Conservation (phyloP, 2,888 invertebrate genomes). For the Xanthorhoe designata region DNA sequence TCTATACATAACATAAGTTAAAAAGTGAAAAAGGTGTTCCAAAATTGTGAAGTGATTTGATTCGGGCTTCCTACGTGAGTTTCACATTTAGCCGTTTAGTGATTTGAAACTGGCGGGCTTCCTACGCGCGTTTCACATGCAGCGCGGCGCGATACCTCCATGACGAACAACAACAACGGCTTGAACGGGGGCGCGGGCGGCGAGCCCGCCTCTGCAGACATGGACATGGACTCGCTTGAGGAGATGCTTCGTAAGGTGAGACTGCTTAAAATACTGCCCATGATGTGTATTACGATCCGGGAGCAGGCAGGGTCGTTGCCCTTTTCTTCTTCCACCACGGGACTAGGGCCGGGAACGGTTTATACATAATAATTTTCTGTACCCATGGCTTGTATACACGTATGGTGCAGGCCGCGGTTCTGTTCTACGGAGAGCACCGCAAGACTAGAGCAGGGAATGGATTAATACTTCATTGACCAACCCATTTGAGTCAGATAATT, state of each 20-base stretch:
- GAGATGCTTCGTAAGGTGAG: conserved; percentile 92
- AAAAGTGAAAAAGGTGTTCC: conserved; percentile 9
- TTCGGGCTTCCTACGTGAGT: conserved; percentile 48
- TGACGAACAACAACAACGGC: conserved; percentile 88
- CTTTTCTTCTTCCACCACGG: too few relatives aligned
- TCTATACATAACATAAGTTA: conserved; percentile 19
- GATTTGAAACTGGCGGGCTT: conserved; percentile 48
- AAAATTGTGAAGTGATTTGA: conserved; percentile 30
- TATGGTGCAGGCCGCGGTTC: too few relatives aligned
- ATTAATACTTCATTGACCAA: too few relatives aligned
- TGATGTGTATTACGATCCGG: too few relatives aligned
- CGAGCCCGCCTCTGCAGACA: conserved; percentile 87
- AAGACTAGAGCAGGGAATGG: too few relatives aligned
- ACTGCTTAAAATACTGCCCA: neutral
- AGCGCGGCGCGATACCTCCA: conserved; percentile 76
- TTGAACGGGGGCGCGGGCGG: conserved; percentile 86
- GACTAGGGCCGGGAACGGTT: too few relatives aligned
- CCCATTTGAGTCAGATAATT: too few relatives aligned
- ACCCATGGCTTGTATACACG: too few relatives aligned
- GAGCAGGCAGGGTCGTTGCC: too few relatives aligned
- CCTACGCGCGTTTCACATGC: conserved; percentile 49
- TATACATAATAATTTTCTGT: too few relatives aligned
- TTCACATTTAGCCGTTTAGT: conserved; percentile 48
- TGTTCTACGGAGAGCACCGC: too few relatives aligned
- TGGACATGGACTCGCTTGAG: conserved; percentile 92